phyloP scores from a whole-genome alignment of 1,140 invertebrate species.

The Oscheius sp. region DNA sequence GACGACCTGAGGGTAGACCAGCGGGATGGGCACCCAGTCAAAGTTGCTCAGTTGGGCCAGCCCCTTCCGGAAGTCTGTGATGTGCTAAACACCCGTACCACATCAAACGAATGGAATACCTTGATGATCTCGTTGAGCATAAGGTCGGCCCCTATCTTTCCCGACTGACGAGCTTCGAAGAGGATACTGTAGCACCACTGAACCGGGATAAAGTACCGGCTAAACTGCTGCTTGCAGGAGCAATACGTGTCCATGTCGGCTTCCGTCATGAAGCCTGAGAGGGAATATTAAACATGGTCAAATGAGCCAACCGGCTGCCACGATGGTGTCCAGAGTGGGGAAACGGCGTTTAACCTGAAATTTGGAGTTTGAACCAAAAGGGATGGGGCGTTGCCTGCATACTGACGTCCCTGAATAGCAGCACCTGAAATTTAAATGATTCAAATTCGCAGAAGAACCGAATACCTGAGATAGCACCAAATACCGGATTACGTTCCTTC shows the following conservation, averaged over 20 bases:
- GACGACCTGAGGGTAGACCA: constrained; percentile 63
- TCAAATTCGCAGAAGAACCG: not conserved
- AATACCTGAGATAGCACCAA: constrained; percentile 33
- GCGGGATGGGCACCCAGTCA: constrained; percentile 67
- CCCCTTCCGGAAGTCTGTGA: constrained; percentile 13
- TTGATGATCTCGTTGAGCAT: constrained; percentile 37
- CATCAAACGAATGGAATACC: not conserved
- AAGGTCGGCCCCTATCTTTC: constrained; percentile 33
- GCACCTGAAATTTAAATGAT: not conserved
- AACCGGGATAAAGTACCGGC: constrained; percentile 33
- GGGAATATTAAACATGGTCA: not conserved
- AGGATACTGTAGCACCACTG: constrained; percentile 30
- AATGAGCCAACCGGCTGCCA: constrained; percentile 12
- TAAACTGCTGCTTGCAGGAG: not conserved
- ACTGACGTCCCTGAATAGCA: constrained; percentile 51
- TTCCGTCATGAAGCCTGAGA: constrained; percentile 32
- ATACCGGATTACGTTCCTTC: constrained; percentile 36
- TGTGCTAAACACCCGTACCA: constrained; percentile 6
- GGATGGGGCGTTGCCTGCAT: too few species aligned
- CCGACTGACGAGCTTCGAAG: constrained; percentile 17
- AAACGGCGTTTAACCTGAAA: constrained; percentile 42
- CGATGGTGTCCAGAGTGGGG: constrained; percentile 33
- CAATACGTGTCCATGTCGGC: constrained; percentile 4
- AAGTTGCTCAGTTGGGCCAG: constrained; percentile 30
- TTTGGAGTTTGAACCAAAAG: too few species aligned